Conservation (phyloP, 53 echinoderm and acorn worm genomes). For the Arbacia lixula region DNA sequence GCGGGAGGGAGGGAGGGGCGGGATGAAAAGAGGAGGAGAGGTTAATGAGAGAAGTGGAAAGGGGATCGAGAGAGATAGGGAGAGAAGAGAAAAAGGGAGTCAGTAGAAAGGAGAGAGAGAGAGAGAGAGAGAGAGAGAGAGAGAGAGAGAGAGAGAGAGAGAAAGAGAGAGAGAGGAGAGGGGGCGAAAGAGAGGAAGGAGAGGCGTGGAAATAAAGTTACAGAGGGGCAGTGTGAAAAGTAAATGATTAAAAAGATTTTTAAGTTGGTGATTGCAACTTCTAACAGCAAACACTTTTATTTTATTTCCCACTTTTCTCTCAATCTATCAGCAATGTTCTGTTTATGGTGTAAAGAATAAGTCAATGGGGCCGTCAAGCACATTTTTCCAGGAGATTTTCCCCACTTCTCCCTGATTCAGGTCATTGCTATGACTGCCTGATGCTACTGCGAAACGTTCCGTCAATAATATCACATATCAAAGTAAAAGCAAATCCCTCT, state of each 20-base stretch:
- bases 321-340: too few species aligned
- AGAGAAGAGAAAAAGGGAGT: background rate
- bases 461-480: too few species aligned
- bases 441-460: too few species aligned
- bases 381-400: too few species aligned
- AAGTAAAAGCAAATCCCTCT: too few species aligned
- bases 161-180: background rate
- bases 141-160: conserved; percentile 2
- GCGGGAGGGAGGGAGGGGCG: background rate
- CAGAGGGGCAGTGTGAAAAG: background rate
- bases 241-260: background rate
- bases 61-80: background rate
- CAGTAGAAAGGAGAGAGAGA: background rate
- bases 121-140: background rate
- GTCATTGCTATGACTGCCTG: too few species aligned
- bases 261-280: too few species aligned
- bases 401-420: too few species aligned
- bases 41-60: background rate
- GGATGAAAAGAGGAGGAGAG: background rate
- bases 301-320: too few species aligned
- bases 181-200: background rate
- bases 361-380: too few species aligned
- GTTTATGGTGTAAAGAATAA: too few species aligned
- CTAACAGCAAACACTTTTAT: too few species aligned
- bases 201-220: background rate